A percentile compares a stretch with the other conserved stretches of the same genome.
These are phyloP conservation scores for Cossypha polioptera DNA, from an alignment of 2,797 vertebrate genomes.

Conservation along the genomic window DNA sequence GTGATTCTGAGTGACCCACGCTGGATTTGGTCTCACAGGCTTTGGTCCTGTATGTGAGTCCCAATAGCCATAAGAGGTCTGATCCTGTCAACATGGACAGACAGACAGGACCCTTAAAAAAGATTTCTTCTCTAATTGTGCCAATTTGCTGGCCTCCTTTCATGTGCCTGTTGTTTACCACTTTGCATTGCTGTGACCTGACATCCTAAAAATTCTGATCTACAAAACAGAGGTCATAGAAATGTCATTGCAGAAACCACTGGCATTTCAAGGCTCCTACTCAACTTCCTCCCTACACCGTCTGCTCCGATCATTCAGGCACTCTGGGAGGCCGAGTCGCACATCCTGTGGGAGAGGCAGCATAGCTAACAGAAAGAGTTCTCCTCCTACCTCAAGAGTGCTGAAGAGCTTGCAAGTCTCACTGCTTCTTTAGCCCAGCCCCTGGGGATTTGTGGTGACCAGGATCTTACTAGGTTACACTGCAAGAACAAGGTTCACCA, in stretches of 20 bases:
- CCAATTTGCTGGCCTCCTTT: background rate
- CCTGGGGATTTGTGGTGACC: background rate
- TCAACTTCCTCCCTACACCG: background rate
- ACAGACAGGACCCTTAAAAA: background rate
- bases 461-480: background rate
- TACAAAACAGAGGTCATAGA: background rate
- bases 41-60: background rate
- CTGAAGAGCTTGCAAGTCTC: constrained; percentile 20
- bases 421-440: background rate
- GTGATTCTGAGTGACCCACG: background rate
- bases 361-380: background rate
- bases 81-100: background rate
- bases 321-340: background rate
- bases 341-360: background rate
- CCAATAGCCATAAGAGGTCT: background rate
- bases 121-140: background rate
- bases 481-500: background rate
- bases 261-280: background rate
- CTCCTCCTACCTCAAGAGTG: constrained; percentile 61
- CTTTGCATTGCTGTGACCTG: background rate
- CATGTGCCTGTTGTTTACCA: background rate
- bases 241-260: background rate
- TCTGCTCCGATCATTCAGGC: background rate
- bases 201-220: constrained; percentile 13
- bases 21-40: background rate